Conservation (phyloP, 2,113 vertebrate species). For the Catharus fuscescens region DNA sequence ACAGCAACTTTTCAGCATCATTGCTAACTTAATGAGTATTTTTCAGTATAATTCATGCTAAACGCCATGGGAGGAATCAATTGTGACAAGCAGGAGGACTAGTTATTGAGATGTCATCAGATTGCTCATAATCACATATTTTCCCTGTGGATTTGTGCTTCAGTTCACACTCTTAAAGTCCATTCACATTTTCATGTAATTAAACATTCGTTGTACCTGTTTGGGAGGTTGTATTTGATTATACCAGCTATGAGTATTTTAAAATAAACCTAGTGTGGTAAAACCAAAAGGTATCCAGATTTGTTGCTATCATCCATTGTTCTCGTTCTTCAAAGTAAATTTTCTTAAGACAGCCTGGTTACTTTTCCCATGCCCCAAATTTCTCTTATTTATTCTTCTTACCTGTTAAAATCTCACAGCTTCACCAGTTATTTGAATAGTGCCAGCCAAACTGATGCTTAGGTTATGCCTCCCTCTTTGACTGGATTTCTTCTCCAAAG, state of each 20-base stretch:
- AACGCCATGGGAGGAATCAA: not conserved
- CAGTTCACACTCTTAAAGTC: not conserved
- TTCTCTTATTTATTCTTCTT: not conserved
- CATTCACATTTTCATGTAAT: not conserved
- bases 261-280: not conserved
- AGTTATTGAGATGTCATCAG: not conserved
- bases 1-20: not conserved
- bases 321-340: not conserved
- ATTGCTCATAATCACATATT: not conserved
- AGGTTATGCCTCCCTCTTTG: not conserved
- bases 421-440: not conserved
- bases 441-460: fast-evolving
- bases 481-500: not conserved
- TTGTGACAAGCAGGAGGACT: not conserved
- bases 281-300: not conserved
- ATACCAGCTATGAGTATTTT: not conserved
- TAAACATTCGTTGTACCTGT: not conserved
- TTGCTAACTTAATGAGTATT: not conserved
- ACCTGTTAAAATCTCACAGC: not conserved
- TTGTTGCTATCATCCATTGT: not conserved
- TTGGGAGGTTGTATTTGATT: not conserved
- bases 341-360: not conserved
- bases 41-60: not conserved
- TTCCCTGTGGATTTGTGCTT: not conserved
- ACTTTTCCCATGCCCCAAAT: not conserved